phyloP scores from a whole-genome alignment of 2,888 invertebrate genomes.

The Limnephilus auricula region DNA sequence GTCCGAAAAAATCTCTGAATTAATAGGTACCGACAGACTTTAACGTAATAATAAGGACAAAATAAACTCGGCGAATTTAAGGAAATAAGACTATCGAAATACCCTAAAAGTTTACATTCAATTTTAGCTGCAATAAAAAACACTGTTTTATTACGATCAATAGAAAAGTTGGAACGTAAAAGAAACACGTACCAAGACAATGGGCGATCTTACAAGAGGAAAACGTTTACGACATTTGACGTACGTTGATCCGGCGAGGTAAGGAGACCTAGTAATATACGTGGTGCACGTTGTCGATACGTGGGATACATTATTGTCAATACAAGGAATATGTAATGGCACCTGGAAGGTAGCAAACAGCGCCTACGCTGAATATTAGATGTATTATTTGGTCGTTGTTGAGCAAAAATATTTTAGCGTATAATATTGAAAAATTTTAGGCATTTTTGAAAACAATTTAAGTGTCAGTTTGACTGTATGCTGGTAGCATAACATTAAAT shows the following conservation, averaged over 20 bases:
- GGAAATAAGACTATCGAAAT: background rate
- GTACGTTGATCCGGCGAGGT: constrained; percentile 10
- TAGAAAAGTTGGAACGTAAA: background rate
- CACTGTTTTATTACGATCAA: constrained; percentile 15
- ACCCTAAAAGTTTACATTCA: background rate
- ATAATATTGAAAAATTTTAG: background rate
- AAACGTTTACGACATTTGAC: constrained; percentile 49
- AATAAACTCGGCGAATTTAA: background rate
- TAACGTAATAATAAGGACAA: background rate
- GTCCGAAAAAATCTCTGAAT: background rate
- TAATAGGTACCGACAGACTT: background rate
- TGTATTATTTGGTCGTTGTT: background rate
- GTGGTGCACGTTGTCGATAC: constrained; percentile 22
- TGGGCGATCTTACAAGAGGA: constrained; percentile 24
- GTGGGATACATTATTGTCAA: background rate
- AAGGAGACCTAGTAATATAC: background rate
- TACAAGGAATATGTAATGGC: background rate
- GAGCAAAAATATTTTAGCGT: background rate
- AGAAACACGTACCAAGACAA: constrained; percentile 43
- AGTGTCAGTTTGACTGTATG: no score
- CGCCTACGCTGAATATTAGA: background rate
- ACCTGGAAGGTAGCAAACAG: background rate
- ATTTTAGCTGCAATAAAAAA: background rate
- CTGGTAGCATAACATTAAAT: no score
- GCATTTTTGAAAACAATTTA: background rate